Base-by-base conservation (phyloP, 2,888 invertebrate species). In the Polydrusus cervinus region DNA sequence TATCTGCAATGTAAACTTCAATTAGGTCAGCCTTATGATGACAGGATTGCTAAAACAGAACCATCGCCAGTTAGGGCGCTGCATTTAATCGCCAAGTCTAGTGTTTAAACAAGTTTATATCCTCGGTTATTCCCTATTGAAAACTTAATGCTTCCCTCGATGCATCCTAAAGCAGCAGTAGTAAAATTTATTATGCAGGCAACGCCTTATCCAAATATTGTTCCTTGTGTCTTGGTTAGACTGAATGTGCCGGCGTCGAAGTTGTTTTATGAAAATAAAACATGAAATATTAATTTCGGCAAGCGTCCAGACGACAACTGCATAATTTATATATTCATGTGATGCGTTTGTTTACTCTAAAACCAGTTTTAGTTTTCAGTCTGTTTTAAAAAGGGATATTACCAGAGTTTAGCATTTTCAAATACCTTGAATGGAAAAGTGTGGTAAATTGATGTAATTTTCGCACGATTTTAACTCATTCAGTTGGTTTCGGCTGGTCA, bases 101-200 rank as follows among this genome's bases (percentile, higher is more conserved):
- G 60, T 61, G 69, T 61, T 69, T 69, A 61, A 61, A 69, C 69
- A 69, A 69, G 69, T 69, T 69, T 57, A 68, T 45, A 38, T 60
- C 45, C 61, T 30, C 20, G 13, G 49, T 25, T 30, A 60, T 60
- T 34, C 25, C 16, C 60, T 49, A 69, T 69, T 69, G 69, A 69
- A 69, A 69, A 61, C 49, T 55, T 47, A 60, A 69, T 60, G 68
- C 66, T 49, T 49, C 34, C 34, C 34, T 34, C 8, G 34, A 45
- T n/a, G 14, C 45, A 2, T 45, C 45, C 40, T 20, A n/a, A 38
- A 18, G 38, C 57, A 30, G 57, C 57, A 57, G 57, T 9, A 38
- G 38, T 16, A 14, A 57, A 55, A 57, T 57, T 57, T 57, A 57
- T 57, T 57, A 57, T 57, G 57, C 57, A 57, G 34, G 38, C 38